phyloP scores from a whole-genome alignment of 2,888 invertebrate genomes.

The Drosophila diplacantha region DNA sequence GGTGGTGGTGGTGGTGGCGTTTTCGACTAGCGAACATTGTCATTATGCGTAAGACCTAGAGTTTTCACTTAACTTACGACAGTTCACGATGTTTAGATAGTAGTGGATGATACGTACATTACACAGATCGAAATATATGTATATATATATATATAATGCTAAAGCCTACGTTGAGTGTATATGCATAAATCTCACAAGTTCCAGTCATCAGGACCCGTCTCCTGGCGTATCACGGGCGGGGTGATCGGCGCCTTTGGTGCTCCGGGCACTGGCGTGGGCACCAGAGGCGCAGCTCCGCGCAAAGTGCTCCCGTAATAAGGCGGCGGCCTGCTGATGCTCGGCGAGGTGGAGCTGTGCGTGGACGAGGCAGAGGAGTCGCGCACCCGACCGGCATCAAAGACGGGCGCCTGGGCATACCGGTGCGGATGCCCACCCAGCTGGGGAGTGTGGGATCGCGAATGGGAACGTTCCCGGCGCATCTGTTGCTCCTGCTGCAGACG shows the following conservation, averaged over 20 bases:
- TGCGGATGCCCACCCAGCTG: constrained; percentile 50
- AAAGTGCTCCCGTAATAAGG: constrained; percentile 53
- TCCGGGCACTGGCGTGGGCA: constrained; percentile 64
- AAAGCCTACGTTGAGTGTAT: constrained; percentile 40
- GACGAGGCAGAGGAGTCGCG: constrained; percentile 66
- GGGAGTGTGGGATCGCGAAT: constrained; percentile 60
- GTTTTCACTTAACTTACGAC: constrained; percentile 31
- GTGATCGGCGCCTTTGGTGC: constrained; percentile 52
- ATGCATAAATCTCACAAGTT: constrained; percentile 68
- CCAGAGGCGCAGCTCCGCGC: constrained; percentile 55
- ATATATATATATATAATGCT: constrained; percentile 35
- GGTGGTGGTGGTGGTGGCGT: constrained; percentile 16
- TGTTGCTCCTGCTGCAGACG: constrained; percentile 42
- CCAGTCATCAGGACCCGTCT: constrained; percentile 69
- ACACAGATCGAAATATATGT: constrained; percentile 27
- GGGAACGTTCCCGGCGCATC: constrained; percentile 50
- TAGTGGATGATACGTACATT: constrained; percentile 29
- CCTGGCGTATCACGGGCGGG: constrained; percentile 53
- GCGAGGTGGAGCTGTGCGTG: constrained; percentile 58
- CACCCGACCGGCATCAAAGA: constrained; percentile 57
- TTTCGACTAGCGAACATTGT: constrained; percentile 48
- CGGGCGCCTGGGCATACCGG: constrained; percentile 72
- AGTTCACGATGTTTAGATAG: constrained; percentile 33
- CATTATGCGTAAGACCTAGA: constrained; percentile 34
- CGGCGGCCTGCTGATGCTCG: constrained; percentile 46